Evolutionary conservation across 2,888 invertebrate species (phyloP).

Genomic region (Phytoseiulus persimilis): DNA sequence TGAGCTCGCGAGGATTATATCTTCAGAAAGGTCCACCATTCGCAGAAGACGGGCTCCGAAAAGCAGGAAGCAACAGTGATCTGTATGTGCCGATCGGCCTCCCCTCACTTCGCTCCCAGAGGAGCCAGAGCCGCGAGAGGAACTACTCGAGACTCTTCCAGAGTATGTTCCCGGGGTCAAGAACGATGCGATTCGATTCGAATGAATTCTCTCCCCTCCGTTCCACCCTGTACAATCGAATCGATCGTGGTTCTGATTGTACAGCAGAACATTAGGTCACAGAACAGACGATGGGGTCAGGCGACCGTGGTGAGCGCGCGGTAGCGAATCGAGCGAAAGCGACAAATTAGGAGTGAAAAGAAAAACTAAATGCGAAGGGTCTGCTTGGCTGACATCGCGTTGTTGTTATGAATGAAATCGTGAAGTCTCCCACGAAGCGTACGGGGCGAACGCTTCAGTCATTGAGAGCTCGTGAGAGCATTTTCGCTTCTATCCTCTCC

Average conservation of each 20-base stretch:
- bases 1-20: too few species aligned
- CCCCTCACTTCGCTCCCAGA: too few species aligned
- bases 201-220: too few species aligned
- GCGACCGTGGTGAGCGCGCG: background rate
- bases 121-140: too few species aligned
- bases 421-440: constrained; percentile 5
- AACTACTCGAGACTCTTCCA: too few species aligned
- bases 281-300: background rate
- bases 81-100: too few species aligned
- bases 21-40: too few species aligned
- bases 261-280: background rate
- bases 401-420: background rate
- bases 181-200: too few species aligned
- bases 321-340: background rate
- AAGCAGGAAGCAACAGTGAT: too few species aligned
- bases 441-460: background rate
- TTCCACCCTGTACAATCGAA: background rate
- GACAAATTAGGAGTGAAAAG: background rate
- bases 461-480: background rate
- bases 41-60: too few species aligned
- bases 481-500: background rate
- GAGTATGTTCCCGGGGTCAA: too few species aligned
- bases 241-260: background rate
- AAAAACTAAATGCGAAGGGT: background rate
- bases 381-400: background rate